A percentile compares a stretch with the other conserved stretches of the same genome.
phyloP scores from a whole-genome alignment of 1,140 invertebrate species.

The Centruroides sculpturatus region DNA sequence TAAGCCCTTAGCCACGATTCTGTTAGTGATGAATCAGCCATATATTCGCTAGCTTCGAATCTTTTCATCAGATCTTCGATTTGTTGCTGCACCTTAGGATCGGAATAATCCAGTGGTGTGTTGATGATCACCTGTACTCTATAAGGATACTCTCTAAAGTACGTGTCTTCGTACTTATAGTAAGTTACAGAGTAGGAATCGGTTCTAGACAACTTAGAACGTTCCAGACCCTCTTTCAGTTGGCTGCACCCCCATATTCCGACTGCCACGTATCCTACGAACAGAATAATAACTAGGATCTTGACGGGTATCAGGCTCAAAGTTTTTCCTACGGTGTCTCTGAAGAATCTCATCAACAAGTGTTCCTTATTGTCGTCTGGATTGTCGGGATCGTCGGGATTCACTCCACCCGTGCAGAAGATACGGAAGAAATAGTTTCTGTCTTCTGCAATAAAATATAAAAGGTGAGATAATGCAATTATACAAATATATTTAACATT shows the following conservation, averaged over 20 bases:
- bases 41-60: conserved; percentile 68
- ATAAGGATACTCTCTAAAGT: conserved; percentile 80
- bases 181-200: conserved; percentile 80
- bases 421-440: conserved; percentile 44
- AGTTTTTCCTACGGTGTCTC: conserved; percentile 56
- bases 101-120: conserved; percentile 69
- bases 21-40: conserved; percentile 54
- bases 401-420: conserved; percentile 68
- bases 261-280: conserved; percentile 60
- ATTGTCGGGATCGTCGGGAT: conserved; percentile 64
- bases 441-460: conserved; percentile 1
- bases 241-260: conserved; percentile 74
- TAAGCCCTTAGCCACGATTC: conserved; percentile 83
- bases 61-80: conserved; percentile 61
- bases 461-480: too few species aligned
- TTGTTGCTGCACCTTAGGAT: conserved; percentile 54
- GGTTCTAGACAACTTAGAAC: conserved; percentile 63
- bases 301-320: conserved; percentile 63
- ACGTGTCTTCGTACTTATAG: conserved; percentile 72
- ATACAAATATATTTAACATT: too few species aligned
- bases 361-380: conserved; percentile 73
- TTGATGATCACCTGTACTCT: conserved; percentile 71
- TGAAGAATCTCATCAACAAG: conserved; percentile 70
- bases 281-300: conserved; percentile 55
- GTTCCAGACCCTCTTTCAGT: conserved; percentile 75